Evolutionary conservation across 2,888 invertebrate species (phyloP), one percentile per base, ranked within the genome.

Genomic region (Labia minor): DNA sequence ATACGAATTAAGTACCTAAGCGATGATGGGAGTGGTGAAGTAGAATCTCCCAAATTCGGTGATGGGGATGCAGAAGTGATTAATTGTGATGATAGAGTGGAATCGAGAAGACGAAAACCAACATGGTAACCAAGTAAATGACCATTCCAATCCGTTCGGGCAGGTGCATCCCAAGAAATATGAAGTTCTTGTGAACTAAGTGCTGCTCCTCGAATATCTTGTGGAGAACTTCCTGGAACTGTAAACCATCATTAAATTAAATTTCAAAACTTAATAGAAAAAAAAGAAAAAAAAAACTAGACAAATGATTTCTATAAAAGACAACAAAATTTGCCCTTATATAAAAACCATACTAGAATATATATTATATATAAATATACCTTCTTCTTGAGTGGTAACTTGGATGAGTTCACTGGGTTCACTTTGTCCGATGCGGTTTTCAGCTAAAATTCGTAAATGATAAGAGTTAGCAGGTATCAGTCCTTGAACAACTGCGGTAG

Each of bases 111-210:
- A 63, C 20, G 66, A 81, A 89, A 92, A 72, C 92, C 91, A 21
- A 92, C 89, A 75, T 92, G 91, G 78, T 92, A 92, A 67, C 93
- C 93, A 0, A 92, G 81, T 71, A 92, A 83, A 74, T 90, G 90
- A 62, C 92, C 92, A 75, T 92, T 92, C 91, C 92, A 92, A 69
- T 89, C 82, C 74, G 92, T 90, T 72, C 88, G 83, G 73, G 89
- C 86, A 19, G 93, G 93, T 26, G 93, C 89, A 76, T 92, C 90
- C 93, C 92, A 93, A 65, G 86, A 88, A 63, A 92, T 88, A 70
- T 87, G 85, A 69, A 92, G 81, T 78, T 92, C 92, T 0, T 91
- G 90, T 6, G 92, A 92, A 77, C 89, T 90, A 77, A 89, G 88
- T 0, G 92, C 85, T 78, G 92, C 90, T 62, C 89, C 89, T 73